Base-by-base conservation (phyloP, 2,888 invertebrate genomes). In the Pandemis heparana region DNA sequence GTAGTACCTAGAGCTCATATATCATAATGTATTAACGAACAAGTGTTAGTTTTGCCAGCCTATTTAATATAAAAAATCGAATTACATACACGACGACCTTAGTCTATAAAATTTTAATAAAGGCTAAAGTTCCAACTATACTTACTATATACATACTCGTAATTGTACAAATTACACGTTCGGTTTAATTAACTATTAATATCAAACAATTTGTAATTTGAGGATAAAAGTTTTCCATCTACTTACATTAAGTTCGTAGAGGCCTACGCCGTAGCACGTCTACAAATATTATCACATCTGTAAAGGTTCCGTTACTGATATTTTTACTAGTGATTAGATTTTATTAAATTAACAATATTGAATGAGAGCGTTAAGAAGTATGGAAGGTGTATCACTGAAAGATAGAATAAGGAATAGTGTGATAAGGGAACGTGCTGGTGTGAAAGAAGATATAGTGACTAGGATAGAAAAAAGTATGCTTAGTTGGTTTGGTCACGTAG, bases 251-350 rank as follows among this genome's bases (percentile, higher is more conserved):
- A 10, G n/a, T 38, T 59, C 60, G 65, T 71, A 60, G 59, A 65
- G 60, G 46, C 12, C 71, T 71, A 71, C 71, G 71, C 46, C 71
- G 71, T 71, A 72, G 71, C 71, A 72, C 32, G 32, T 59, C 68
- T 69, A 62, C 64, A 46, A 53, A 32, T 41, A 56, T 43, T 46
- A 14, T n/a, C 3, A 6, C 5, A 7, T 8, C 14, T 23, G 23
- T 41, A 16, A 51, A 51, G 4, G n/a, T 51, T 5, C 5, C 23
- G 23, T 23, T 23, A 2, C 23, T 23, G 23, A 1, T 2, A 23
- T 23, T 23, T 23, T 23, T 23, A 23, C 23, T 23, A 23, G 1
- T 23, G 23, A 23, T 23, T 1, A 23, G 2, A 32, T 1, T 32
- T 32, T 32, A 32, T 32, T 32, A 32, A 4, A 32, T 32, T 32